phyloP scores from a whole-genome alignment of 2,113 vertebrate species.

The Pachypanchax playfairii region DNA sequence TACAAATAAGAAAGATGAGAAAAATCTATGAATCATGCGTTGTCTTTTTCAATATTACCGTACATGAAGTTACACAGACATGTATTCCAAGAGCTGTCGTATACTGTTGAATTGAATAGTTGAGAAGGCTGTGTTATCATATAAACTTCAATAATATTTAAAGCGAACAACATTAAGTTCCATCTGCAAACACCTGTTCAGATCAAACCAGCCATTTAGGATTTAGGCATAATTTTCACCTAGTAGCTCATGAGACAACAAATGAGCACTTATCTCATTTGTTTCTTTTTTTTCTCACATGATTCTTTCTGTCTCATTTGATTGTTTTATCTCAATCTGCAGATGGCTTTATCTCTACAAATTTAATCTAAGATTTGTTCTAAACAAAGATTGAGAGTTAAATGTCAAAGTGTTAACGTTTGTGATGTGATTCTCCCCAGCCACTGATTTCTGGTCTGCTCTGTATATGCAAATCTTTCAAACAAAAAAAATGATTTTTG shows the following conservation, averaged over 20 bases:
- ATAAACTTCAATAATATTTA: conserved; percentile 88
- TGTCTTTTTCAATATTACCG: no score
- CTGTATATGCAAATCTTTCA: neutral
- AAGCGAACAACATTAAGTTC: conserved; percentile 82
- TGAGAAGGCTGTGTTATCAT: conserved; percentile 56
- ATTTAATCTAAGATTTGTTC: conserved; percentile 11
- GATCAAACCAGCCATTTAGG: conserved; percentile 84
- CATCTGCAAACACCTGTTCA: conserved; percentile 87
- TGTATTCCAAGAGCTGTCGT: conserved; percentile 3
- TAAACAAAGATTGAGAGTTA: neutral
- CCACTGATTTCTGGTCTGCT: neutral
- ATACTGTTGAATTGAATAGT: neutral
- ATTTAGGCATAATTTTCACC: conserved; percentile 89
- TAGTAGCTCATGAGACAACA: conserved; percentile 88
- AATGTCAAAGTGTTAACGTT: neutral
- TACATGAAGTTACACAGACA: conserved; percentile 6
- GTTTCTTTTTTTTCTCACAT: no score
- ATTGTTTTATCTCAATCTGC: conserved; percentile 68
- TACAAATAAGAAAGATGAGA: no score
- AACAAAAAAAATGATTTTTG: neutral
- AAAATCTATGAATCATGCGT: no score
- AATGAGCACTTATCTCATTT: conserved; percentile 92
- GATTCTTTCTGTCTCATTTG: conserved; percentile 83
- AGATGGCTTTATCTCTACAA: conserved; percentile 58
- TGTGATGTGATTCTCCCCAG: neutral